Percentiles rank a stretch among this genome's conserved stretches.
Conservation (phyloP, 2,797 vertebrate species). For the Pangasius macronema region DNA sequence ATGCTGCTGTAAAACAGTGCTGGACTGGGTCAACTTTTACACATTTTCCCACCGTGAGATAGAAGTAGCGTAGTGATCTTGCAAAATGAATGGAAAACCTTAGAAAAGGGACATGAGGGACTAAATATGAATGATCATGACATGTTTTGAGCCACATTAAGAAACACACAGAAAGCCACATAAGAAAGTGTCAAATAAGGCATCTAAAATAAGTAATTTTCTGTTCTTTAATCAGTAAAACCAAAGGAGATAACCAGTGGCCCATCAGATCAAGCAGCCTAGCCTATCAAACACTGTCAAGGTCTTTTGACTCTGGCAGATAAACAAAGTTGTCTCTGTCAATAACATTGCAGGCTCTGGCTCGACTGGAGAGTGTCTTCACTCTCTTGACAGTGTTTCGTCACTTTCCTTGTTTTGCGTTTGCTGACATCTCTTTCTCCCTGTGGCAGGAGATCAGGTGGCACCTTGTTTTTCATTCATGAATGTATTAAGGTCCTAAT, state of each 20-base stretch:
- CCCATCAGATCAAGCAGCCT: conserved; percentile 35
- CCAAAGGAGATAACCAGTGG: conserved; percentile 22
- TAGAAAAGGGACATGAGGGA: neutral
- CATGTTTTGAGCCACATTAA: neutral
- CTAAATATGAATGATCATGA: neutral
- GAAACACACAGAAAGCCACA: too few relatives aligned
- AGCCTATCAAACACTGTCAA: conserved; percentile 31
- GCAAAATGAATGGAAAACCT: neutral
- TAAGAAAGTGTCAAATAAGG: neutral
- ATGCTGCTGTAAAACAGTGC: neutral
- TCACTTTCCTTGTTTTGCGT: conserved; percentile 23
- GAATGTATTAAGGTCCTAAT: conserved; percentile 51
- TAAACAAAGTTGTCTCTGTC: conserved; percentile 32
- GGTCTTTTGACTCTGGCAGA: conserved; percentile 28
- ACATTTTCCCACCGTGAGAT: neutral
- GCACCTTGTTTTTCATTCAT: conserved; percentile 53
- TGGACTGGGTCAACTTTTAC: neutral
- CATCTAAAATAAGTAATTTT: conserved; percentile 3
- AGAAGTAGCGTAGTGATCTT: neutral
- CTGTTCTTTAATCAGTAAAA: conserved; percentile 34
- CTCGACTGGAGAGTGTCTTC: neutral
- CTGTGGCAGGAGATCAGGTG: conserved; percentile 52
- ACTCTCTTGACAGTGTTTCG: conserved; percentile 1
- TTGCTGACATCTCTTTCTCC: conserved; percentile 20
- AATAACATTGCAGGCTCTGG: neutral